Evolutionary conservation across 1,140 invertebrate genomes (phyloP).

Genomic region (Akabosia matsudoensis): DNA sequence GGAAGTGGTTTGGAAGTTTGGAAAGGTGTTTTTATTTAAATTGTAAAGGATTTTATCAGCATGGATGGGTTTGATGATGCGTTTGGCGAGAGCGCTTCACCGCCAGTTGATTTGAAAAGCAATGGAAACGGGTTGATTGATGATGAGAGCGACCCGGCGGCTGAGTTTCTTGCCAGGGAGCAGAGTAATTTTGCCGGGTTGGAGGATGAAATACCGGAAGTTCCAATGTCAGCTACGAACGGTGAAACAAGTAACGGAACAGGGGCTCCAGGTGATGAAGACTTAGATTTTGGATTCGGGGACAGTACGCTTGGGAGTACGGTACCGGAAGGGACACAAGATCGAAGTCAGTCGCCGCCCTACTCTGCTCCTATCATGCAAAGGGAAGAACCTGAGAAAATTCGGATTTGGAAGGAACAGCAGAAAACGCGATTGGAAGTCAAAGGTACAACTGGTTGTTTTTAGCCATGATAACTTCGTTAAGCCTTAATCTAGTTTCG

Average conservation of each 20-base stretch:
- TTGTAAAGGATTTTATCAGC: background rate
- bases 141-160: constrained; percentile 81
- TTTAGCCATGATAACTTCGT: background rate
- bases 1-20: background rate
- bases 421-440: constrained; percentile 80
- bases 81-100: background rate
- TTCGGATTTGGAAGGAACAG: constrained; percentile 87
- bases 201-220: constrained; percentile 68
- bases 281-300: no score
- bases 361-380: constrained; percentile 48
- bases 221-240: constrained; percentile 47
- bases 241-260: constrained; percentile 48
- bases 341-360: background rate
- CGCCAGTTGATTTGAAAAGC: background rate
- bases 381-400: constrained; percentile 88
- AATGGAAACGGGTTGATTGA: background rate
- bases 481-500: no score
- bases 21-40: background rate
- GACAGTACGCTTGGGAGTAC: background rate
- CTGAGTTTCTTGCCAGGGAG: constrained; percentile 87
- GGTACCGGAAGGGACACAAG: background rate
- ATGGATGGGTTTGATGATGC: constrained; percentile 10
- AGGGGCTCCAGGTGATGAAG: constrained; percentile 27
- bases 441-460: constrained; percentile 65
- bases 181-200: constrained; percentile 84